These are phyloP conservation scores for Leucophenga varia DNA, from an alignment of 1,140 invertebrate species.

Conservation along the genomic window DNA sequence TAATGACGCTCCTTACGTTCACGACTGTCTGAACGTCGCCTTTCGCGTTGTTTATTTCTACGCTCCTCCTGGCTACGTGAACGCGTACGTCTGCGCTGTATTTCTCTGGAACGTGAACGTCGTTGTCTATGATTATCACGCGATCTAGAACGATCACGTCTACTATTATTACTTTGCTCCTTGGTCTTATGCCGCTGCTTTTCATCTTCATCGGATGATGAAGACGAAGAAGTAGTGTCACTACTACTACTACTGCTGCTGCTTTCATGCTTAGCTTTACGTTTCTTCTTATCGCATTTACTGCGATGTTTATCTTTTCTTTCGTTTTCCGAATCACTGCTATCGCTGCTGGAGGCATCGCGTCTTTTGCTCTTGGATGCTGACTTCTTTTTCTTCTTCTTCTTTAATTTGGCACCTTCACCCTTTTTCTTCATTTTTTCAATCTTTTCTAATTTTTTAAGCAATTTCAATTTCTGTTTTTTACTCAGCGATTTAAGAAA, in stretches of 20 bases:
- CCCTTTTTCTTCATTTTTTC: conserved; percentile 65
- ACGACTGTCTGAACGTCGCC: too few species aligned
- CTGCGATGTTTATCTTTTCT: conserved; percentile 10
- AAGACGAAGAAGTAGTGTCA: conserved; percentile 16
- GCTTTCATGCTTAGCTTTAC: not conserved
- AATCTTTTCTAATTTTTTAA: conserved; percentile 82
- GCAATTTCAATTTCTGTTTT: conserved; percentile 87
- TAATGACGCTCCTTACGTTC: conserved; percentile 22
- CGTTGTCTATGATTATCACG: conserved; percentile 2
- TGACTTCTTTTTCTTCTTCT: conserved; percentile 59
- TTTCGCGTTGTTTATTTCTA: too few species aligned
- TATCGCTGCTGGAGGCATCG: not conserved
- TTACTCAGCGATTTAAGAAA: conserved; percentile 82
- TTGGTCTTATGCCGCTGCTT: conserved; percentile 3
- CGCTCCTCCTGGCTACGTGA: conserved; percentile 17
- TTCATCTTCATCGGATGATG: conserved; percentile 25
- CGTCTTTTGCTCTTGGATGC: conserved; percentile 7
- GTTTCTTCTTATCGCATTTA: conserved; percentile 15
- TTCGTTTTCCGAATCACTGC: conserved; percentile 2
- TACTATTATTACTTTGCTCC: not conserved
- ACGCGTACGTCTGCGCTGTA: conserved; percentile 3
- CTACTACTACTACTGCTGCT: conserved; percentile 1
- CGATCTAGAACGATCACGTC: not conserved
- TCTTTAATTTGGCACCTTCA: too few species aligned
- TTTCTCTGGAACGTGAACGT: conserved; percentile 13